Evolutionary conservation across 2,797 vertebrate genomes (phyloP), one percentile per base, ranked within the genome.

Genomic region (Jordanella pulchra): DNA sequence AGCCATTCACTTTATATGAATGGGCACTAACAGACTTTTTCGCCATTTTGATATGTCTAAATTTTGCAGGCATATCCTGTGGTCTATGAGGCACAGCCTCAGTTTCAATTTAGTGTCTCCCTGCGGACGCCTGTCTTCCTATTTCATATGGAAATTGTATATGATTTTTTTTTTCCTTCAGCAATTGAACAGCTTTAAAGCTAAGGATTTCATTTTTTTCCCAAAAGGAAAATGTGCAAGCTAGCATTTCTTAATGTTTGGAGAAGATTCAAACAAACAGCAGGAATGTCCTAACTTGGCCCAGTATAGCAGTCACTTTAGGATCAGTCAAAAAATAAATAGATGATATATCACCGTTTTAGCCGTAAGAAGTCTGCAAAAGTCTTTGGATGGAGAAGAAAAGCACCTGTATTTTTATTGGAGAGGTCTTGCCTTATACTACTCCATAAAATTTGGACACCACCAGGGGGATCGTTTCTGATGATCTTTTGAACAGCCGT

Each of bases 31-130:
- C 98, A 99, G 97, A 96, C 96, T 95, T 96, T 98, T 99, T 98
- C 94, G 92, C 96, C 96, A 97, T 98, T 97, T 94, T 90, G 90
- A 95, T 94, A 91, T 90, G 95, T 96, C 96, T 95, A 95, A 94
- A 96, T 98, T 93, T 95, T 97, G 96, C 98, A 99, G 97, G 95
- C 96, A 97, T 93, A 97, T 99, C 98, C 98, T 98, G 97, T 97
- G 96, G 95, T 94, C 97, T 93, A 94, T 95, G 94, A 92, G 94
- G 91, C 96, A 96, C 98, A 99, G 98, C 95, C 97, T 96, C 96
- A 95, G 95, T 97, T 99, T 99, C 97, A 98, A 98, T 99, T 99
- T 96, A 94, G 96, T 94, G 93, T 96, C 95, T 97, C 97, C 97
- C 97, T 0, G 73, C 90, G 96, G 97, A 92, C 88, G 71, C 77